Evolutionary conservation across 1,140 invertebrate species (phyloP).

Genomic region (Physella acuta): DNA sequence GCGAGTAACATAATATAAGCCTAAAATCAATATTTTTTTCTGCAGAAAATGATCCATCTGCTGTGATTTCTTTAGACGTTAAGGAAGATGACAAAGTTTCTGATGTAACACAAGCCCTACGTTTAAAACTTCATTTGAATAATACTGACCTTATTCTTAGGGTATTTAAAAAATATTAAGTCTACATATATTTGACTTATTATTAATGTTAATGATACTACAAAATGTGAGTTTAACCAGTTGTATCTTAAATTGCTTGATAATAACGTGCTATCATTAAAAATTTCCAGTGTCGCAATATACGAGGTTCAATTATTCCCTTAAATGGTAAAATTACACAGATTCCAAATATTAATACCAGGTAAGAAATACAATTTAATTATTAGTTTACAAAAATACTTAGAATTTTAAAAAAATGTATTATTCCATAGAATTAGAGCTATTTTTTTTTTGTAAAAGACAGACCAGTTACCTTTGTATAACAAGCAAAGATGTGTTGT

Average conservation of each 20-base stretch:
- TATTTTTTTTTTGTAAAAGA: background rate
- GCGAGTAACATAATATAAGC: too few species aligned
- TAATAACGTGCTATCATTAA: too few species aligned
- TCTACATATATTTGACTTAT: background rate
- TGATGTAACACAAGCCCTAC: conserved; percentile 1
- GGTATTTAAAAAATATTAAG: too few species aligned
- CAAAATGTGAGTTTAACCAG: too few species aligned
- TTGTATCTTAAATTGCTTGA: too few species aligned
- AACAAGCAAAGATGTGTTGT: background rate
- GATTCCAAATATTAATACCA: background rate
- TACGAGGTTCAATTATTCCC: conserved; percentile 1
- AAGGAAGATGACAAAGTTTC: conserved; percentile 9
- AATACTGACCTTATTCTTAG: conserved; percentile 4
- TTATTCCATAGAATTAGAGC: background rate
- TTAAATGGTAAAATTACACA: conserved; percentile 16
- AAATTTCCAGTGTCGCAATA: conserved; percentile 7
- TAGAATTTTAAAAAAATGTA: too few species aligned
- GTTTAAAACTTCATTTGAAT: conserved; percentile 6
- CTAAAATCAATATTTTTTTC: too few species aligned
- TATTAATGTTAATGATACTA: background rate
- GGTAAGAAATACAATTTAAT: background rate
- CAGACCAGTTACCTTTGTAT: background rate
- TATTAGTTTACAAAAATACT: background rate
- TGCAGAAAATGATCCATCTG: background rate
- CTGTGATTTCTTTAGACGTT: conserved; percentile 8